Percentiles rank a stretch among this genome's conserved stretches.
Evolutionary conservation across 2,113 vertebrate genomes (phyloP).

Genomic region (Hyperopisus bebe): DNA sequence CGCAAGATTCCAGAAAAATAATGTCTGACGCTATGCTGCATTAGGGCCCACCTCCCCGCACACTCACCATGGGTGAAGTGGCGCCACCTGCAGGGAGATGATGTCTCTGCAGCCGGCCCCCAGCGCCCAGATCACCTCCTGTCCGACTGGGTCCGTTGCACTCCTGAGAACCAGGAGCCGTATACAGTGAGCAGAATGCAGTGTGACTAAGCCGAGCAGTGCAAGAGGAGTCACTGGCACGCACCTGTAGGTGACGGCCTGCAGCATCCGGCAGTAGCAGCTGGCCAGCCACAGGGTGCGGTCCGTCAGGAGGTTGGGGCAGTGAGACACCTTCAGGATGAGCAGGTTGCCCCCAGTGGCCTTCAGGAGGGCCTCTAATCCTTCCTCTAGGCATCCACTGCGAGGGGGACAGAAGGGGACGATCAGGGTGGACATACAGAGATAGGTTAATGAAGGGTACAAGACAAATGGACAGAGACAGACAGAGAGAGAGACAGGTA

Average conservation of each 20-base stretch:
- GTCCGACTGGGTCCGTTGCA: slow-evolving; percentile 90
- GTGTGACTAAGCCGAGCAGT: neutral
- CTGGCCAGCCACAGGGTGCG: slow-evolving; percentile 98
- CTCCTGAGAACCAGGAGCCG: slow-evolving; percentile 64
- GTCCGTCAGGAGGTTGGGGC: slow-evolving; percentile 94
- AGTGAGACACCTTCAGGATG: slow-evolving; percentile 94
- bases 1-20: neutral
- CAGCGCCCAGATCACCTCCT: slow-evolving; percentile 96
- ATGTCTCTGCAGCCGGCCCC: slow-evolving; percentile 97
- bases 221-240: neutral
- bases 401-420: neutral
- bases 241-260: slow-evolving; percentile 94
- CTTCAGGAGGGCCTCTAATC: slow-evolving; percentile 90
- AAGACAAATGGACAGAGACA: neutral
- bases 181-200: neutral
- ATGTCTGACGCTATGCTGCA: neutral
- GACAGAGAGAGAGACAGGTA: neutral
- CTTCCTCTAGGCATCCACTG: slow-evolving; percentile 91
- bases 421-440: neutral
- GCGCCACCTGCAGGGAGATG: slow-evolving; percentile 94
- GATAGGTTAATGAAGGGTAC: neutral
- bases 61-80: slow-evolving; percentile 90
- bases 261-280: slow-evolving; percentile 95
- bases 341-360: slow-evolving; percentile 88
- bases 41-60: neutral